Evolutionary conservation across 2,888 invertebrate genomes (phyloP).

Genomic region (Drosophila helvetica): DNA sequence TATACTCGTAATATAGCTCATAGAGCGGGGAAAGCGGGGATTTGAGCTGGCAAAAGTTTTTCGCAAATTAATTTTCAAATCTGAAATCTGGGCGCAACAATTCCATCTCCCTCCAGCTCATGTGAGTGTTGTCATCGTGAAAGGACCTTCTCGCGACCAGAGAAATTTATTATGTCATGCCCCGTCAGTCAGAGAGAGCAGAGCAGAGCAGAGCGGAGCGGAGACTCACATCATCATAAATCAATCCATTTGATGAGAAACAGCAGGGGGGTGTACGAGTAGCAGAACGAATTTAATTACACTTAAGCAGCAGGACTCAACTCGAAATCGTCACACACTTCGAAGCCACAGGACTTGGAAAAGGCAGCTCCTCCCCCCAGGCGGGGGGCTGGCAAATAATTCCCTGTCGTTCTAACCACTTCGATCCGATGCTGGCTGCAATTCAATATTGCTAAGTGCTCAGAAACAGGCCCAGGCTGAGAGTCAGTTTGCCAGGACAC

Average conservation of each 20-base stretch:
- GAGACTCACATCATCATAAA: constrained; percentile 67
- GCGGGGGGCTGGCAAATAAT: constrained; percentile 45
- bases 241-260: constrained; percentile 74
- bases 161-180: constrained; percentile 73
- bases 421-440: constrained; percentile 52
- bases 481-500: constrained; percentile 27
- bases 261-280: constrained; percentile 21
- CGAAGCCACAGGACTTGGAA: constrained; percentile 5
- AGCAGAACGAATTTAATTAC: constrained; percentile 69
- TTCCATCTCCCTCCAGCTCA: constrained; percentile 40
- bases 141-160: constrained; percentile 37
- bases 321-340: not conserved
- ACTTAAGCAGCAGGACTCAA: constrained; percentile 61
- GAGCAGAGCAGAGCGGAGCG: not conserved
- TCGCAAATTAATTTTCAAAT: constrained; percentile 69
- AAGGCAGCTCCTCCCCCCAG: not conserved
- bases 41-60: constrained; percentile 57
- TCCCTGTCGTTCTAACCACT: constrained; percentile 55
- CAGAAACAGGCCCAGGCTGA: not conserved
- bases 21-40: constrained; percentile 31
- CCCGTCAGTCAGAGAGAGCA: constrained; percentile 44
- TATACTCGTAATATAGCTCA: constrained; percentile 72
- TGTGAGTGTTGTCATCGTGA: constrained; percentile 52
- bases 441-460: constrained; percentile 73
- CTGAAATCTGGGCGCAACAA: constrained; percentile 31